Evolutionary conservation across 1,140 invertebrate genomes (phyloP), one percentile per base, ranked within the genome.

Genomic region (Coboldia fuscipes): DNA sequence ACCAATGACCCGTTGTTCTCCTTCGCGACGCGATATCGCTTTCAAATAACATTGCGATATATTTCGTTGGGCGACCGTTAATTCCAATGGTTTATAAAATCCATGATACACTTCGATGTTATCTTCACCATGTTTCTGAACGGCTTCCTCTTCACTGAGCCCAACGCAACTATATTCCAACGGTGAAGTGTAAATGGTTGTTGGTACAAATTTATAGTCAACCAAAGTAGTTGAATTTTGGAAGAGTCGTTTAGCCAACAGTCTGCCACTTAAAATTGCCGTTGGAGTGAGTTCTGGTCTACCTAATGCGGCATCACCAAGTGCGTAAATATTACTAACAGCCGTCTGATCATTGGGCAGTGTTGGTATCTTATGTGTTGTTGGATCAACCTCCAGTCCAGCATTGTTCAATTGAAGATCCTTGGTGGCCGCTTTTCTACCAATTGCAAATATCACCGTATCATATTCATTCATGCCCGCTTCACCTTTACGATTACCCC

Each of bases 131-230:
- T 63, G 58, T 35, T 55, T 41, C 34, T 59, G 54, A 3, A 76
- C 57, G 0, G 93, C 92, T 29, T 64, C 66, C 56, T 99, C 93
- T 63, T 98, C 93, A 45, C 84, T 78, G 12, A 90, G 60, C 4
- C 93, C 94, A 30, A 93, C 85, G 49, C 73, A 77, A 2, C 86
- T 86, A 53, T 98, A 99, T 62, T 99, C 94, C 3, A 97, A 47
- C 9, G 92, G 92, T 27, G 86, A 94, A n/a, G n/a, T n/a, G 53
- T 97, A 98, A 4, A 99, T 76, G 7, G 92, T 97, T 22, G 93
- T 98, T 20, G 93, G 81, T 5, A 98, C 77, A 58, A 90, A 89
- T 1, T 63, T 56, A 49, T 97, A 97, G 57, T 97, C 86, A 71
- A 84, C 88, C 34, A 58, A 54, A 32, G 69, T 58, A 0, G 42